Evolutionary conservation across 2,888 invertebrate genomes (phyloP), one percentile per base, ranked within the genome.

Genomic region (Gandaritis pyraliata): DNA sequence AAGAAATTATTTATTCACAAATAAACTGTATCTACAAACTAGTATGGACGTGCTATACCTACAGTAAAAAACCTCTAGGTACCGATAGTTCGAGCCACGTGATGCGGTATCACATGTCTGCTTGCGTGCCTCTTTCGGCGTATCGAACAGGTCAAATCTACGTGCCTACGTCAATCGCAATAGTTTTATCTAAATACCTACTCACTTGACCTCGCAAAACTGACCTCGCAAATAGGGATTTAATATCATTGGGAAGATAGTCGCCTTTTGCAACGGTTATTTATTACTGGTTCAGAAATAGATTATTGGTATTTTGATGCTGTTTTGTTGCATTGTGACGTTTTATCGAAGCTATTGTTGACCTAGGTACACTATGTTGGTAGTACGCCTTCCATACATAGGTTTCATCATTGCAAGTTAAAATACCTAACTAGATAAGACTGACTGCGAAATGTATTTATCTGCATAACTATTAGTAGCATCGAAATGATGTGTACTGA

Each of bases 401-500:
- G 8, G 33, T 33, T 33, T 33, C 33, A 33, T 5, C 33, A 33
- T 33, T 33, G 5, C 23, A 2, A 23, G 6, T 23, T 5, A 23
- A 33, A 33, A 33, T 33, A 33, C 5, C 7, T 33, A 33, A 7
- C 5, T 8, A 30, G 33, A 8, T 33, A 33, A 33, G 10, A 33
- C 33, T 11, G 10, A 33, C 33, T 33, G 10, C 8, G 2, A 10
- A 33, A 33, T 33, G 10, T 8, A 33, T 33, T 8, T 8, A 33
- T 33, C 23, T 23, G 6, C 23, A 3, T 23, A 2, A 23, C 23
- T 23, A 4, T 23, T 2, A 23, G 6, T 1, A 33, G 8, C 33
- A 33, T 6, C 5, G 6, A 30, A 30, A 15, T 30, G 13, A 5
- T 15, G 49, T n/a, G 16, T 8, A 16, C 80, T 82, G 53, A 86